phyloP scores from a whole-genome alignment of 2,888 invertebrate species.

The Rosalia funebris region DNA sequence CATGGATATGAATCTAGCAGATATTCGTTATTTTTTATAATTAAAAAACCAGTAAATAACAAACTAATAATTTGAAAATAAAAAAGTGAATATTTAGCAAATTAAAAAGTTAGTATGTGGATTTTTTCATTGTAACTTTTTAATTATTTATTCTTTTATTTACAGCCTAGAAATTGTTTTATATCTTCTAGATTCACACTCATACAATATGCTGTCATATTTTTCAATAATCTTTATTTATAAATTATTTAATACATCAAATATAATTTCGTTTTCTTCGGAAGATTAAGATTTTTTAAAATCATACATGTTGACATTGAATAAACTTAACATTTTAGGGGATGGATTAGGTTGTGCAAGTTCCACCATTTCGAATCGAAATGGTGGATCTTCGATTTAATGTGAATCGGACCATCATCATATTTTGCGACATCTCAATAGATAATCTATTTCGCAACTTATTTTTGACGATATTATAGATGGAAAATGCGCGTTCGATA shows the following conservation, averaged over 20 bases:
- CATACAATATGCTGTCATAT: not conserved
- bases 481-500: conserved; percentile 24
- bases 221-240: conserved; percentile 7
- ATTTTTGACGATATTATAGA: conserved; percentile 27
- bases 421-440: conserved; percentile 8
- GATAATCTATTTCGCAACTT: conserved; percentile 25
- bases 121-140: too few species aligned
- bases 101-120: too few species aligned
- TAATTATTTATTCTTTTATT: too few species aligned
- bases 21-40: too few species aligned
- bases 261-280: conserved; percentile 4
- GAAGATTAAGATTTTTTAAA: not conserved
- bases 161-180: too few species aligned
- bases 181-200: too few species aligned
- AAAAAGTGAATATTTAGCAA: too few species aligned
- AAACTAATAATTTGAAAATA: too few species aligned
- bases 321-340: not conserved
- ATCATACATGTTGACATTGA: conserved; percentile 2
- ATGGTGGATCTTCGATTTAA: too few species aligned
- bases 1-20: too few species aligned
- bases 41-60: too few species aligned
- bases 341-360: conserved; percentile 7
- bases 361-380: conserved; percentile 11
- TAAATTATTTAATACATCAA: conserved; percentile 8
- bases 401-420: conserved; percentile 16